A percentile compares a stretch with the other conserved stretches of the same genome.
These are phyloP conservation scores for Drosophila lowei DNA, from an alignment of 1,140 invertebrate species.

Conservation along the genomic window DNA sequence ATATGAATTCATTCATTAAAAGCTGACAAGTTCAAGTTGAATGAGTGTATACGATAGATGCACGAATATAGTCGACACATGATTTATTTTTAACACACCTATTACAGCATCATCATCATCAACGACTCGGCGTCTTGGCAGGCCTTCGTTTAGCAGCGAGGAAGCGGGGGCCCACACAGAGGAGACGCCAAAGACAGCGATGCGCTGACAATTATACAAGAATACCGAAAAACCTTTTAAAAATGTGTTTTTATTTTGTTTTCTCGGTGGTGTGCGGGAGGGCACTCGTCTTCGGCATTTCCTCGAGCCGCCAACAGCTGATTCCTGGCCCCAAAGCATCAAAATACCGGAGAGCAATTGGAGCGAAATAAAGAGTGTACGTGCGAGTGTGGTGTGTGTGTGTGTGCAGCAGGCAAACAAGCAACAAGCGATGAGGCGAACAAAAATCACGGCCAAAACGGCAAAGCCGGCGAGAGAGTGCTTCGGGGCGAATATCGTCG, in stretches of 20 bases:
- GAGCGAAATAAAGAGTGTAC: conserved; percentile 14
- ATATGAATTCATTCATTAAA: conserved; percentile 67
- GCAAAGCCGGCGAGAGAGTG: conserved; percentile 48
- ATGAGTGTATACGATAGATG: conserved; percentile 38
- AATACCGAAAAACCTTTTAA: conserved; percentile 45
- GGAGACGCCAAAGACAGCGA: conserved; percentile 10
- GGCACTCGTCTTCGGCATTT: conserved; percentile 43
- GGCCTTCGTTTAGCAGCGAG: neutral
- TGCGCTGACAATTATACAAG: conserved; percentile 34
- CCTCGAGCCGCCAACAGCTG: conserved; percentile 44
- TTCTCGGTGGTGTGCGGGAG: conserved; percentile 4
- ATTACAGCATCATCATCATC: conserved; percentile 61
- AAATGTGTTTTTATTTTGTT: conserved; percentile 47
- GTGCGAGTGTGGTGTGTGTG: conserved; percentile 15
- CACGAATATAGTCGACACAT: conserved; percentile 15
- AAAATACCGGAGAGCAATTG: conserved; percentile 19
- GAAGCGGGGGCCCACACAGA: neutral
- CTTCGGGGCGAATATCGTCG: conserved; percentile 32
- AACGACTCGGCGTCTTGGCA: conserved; percentile 37
- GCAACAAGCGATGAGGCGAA: conserved; percentile 66
- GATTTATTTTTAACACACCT: conserved; percentile 64
- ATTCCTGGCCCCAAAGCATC: conserved; percentile 38
- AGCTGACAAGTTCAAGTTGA: conserved; percentile 78
- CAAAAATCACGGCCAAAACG: conserved; percentile 25
- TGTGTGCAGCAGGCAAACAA: conserved; percentile 30